These are phyloP conservation scores for Vanessa cardui DNA, from an alignment of 2,888 invertebrate genomes.

Conservation along the genomic window DNA sequence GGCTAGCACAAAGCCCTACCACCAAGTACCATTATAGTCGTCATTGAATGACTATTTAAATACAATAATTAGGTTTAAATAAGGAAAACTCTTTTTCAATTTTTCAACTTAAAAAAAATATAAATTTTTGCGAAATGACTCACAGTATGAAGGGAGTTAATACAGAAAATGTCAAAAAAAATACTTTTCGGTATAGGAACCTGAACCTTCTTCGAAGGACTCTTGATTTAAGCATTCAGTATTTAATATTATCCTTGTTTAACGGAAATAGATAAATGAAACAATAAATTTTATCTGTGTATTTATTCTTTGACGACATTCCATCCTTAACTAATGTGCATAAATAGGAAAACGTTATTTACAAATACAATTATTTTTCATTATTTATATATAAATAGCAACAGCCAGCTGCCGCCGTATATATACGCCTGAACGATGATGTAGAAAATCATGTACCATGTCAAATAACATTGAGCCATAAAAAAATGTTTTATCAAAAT, in stretches of 20 bases:
- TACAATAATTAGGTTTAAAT: too few species aligned
- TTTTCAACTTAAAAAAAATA: too few species aligned
- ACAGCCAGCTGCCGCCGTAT: slow-evolving; percentile 36
- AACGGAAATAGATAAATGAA: slow-evolving; percentile 49
- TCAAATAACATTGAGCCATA: background rate
- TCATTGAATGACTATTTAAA: too few species aligned
- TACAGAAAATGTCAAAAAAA: too few species aligned
- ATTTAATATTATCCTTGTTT: background rate
- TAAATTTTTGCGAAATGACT: too few species aligned
- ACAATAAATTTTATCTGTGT: slow-evolving; percentile 59
- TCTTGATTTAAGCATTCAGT: background rate
- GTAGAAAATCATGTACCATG: background rate
- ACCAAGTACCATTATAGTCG: too few species aligned
- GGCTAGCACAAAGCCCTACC: too few species aligned
- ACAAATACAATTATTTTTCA: slow-evolving; percentile 49
- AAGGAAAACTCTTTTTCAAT: too few species aligned
- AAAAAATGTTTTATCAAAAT: slow-evolving; percentile 17
- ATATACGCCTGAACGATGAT: slow-evolving; percentile 18
- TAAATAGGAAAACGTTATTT: slow-evolving; percentile 78
- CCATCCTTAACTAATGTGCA: slow-evolving; percentile 70
- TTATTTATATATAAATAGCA: slow-evolving; percentile 23
- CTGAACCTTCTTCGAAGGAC: too few species aligned
- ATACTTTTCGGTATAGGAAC: too few species aligned
- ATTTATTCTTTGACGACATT: slow-evolving; percentile 63
- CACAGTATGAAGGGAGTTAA: too few species aligned